Evolutionary conservation across 2,113 vertebrate genomes (phyloP).

Genomic region (Alligator sinensis): DNA sequence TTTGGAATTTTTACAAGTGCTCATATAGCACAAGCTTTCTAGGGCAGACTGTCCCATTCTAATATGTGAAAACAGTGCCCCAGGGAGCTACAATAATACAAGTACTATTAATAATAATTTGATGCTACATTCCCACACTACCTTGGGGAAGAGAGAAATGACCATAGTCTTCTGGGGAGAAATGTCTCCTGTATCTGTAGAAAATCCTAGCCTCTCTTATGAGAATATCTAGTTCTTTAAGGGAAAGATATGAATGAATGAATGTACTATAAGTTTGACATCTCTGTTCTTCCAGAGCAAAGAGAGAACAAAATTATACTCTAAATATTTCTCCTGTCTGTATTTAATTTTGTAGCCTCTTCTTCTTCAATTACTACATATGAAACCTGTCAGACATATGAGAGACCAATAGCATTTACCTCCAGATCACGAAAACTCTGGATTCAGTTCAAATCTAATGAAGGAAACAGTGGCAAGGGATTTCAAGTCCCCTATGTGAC

Average conservation of each 20-base stretch:
- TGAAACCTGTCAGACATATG: constrained; percentile 94
- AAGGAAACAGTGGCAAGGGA: constrained; percentile 93
- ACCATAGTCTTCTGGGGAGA: background rate
- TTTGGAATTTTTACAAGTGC: background rate
- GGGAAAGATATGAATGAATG: background rate
- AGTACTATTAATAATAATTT: background rate
- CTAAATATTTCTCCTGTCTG: background rate
- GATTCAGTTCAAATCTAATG: constrained; percentile 95
- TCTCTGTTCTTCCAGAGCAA: background rate
- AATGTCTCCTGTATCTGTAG: background rate
- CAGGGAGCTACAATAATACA: background rate
- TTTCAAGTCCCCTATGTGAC: constrained; percentile 96
- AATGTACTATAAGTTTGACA: background rate
- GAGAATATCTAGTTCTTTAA: background rate
- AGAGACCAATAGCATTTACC: constrained; percentile 94
- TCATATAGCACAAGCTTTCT: background rate
- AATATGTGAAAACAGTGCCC: fast-evolving
- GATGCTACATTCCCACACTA: background rate
- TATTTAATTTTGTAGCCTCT: constrained; percentile 79
- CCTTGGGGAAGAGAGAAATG: background rate
- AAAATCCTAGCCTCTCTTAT: background rate
- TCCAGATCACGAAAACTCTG: constrained; percentile 92
- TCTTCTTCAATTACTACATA: constrained; percentile 94
- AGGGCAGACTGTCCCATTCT: background rate
- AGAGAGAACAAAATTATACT: background rate